Percentiles rank a stretch among this genome's conserved stretches.
Evolutionary conservation across 2,888 invertebrate species (phyloP).

Genomic region (Tromatobia lineatoria): DNA sequence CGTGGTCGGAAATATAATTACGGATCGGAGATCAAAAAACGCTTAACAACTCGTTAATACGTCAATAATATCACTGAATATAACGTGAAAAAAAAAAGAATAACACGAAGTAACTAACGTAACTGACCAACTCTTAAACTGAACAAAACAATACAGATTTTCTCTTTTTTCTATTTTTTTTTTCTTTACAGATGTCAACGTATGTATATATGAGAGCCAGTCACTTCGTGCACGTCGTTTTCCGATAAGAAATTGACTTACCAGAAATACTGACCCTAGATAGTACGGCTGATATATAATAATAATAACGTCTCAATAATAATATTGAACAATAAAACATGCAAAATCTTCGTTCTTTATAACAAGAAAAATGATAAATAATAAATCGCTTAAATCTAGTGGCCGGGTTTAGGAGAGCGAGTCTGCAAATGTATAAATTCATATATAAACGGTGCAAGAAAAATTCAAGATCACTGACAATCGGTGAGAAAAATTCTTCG

Average conservation of each 20-base stretch:
- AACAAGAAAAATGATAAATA: conserved; percentile 49
- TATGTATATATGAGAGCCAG: conserved; percentile 53
- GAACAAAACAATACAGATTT: conserved; percentile 47
- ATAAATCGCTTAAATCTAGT: conserved; percentile 59
- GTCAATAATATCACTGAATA: conserved; percentile 63
- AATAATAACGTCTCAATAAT: conserved; percentile 35
- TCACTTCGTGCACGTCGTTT: conserved; percentile 33
- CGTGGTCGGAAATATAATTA: conserved; percentile 15
- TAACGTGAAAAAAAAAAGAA: conserved; percentile 29
- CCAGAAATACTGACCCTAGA: conserved; percentile 57
- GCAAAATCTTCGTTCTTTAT: conserved; percentile 24
- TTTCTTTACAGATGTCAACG: conserved; percentile 14
- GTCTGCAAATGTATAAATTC: conserved; percentile 38
- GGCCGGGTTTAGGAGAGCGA: conserved; percentile 52
- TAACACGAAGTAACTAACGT: conserved; percentile 48
- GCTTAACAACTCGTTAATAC: conserved; percentile 43
- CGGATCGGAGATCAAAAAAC: conserved; percentile 50
- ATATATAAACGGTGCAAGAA: conserved; percentile 1
- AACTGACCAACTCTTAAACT: conserved; percentile 47
- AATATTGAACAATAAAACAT: conserved; percentile 42
- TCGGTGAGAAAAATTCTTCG: background rate
- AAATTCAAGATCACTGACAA: conserved; percentile 30
- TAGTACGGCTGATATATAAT: conserved; percentile 30
- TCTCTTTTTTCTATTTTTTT: background rate
- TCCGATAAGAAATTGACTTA: conserved; percentile 51